Percentiles rank a stretch among this genome's conserved stretches.
Evolutionary conservation across 2,113 vertebrate species (phyloP).

Genomic region (Chitala chitala): DNA sequence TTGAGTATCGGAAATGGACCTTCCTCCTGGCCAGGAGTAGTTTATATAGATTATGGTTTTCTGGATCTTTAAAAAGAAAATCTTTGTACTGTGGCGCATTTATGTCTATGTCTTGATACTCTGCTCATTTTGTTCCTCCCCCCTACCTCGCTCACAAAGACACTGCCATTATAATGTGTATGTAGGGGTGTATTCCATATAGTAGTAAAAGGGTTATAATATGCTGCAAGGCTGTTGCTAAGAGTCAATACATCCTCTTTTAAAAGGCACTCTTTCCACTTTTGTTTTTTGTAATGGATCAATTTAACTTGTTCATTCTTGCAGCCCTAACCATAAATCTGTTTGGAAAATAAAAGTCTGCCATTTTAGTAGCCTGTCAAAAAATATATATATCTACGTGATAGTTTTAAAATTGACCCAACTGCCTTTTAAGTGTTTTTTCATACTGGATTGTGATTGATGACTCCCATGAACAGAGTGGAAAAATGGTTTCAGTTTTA

Average conservation of each 20-base stretch:
- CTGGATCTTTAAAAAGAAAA: too few species aligned
- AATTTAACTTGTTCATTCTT: slow-evolving; percentile 7
- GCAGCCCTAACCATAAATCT: slow-evolving; percentile 7
- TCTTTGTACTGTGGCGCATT: too few species aligned
- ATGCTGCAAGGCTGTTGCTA: too few species aligned
- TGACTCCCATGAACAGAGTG: neutral
- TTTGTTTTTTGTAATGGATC: slow-evolving; percentile 6
- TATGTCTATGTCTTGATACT: too few species aligned
- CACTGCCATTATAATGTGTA: too few species aligned
- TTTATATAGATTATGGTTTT: too few species aligned
- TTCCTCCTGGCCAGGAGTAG: too few species aligned
- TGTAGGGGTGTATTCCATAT: too few species aligned
- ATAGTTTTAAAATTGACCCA: neutral
- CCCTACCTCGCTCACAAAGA: too few species aligned
- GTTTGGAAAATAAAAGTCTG: slow-evolving; percentile 12
- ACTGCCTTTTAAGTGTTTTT: slow-evolving; percentile 11
- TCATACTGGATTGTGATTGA: slow-evolving; percentile 2
- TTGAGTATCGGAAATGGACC: too few species aligned
- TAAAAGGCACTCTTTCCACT: neutral
- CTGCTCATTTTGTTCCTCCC: too few species aligned
- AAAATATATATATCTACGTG: neutral
- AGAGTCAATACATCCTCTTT: neutral
- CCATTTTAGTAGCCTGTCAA: neutral
- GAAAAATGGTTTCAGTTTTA: neutral
- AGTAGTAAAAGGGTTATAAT: too few species aligned